Evolutionary conservation across 2,888 invertebrate species (phyloP).

Genomic region (Hydrotaea cyrtoneurina): DNA sequence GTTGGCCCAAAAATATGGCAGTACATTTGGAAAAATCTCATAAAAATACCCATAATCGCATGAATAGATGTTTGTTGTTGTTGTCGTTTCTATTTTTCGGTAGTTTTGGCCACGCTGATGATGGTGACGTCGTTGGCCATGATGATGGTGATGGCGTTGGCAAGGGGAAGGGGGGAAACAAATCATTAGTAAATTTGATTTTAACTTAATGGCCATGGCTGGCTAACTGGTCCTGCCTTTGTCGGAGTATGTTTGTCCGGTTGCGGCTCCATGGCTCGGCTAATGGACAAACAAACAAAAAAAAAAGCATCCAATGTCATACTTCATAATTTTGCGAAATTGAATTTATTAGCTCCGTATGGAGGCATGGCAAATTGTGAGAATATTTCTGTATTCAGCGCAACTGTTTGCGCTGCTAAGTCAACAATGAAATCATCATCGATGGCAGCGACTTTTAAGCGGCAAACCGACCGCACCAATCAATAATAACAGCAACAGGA

Average conservation of each 20-base stretch:
- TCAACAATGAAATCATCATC: constrained; percentile 21
- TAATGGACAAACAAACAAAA: constrained; percentile 51
- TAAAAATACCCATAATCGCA: constrained; percentile 54
- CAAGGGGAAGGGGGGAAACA: constrained; percentile 30
- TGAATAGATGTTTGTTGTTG: constrained; percentile 42
- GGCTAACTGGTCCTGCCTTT: background rate
- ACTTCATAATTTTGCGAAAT: constrained; percentile 42
- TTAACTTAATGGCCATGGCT: constrained; percentile 41
- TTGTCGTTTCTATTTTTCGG: constrained; percentile 7
- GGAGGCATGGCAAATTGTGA: constrained; percentile 43
- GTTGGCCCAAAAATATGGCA: constrained; percentile 40
- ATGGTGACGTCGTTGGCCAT: background rate
- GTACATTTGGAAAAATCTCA: constrained; percentile 49
- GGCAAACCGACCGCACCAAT: background rate
- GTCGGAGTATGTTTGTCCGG: background rate
- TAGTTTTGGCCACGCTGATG: background rate
- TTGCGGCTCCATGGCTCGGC: constrained; percentile 4
- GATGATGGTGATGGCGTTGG: background rate
- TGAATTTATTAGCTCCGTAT: constrained; percentile 43
- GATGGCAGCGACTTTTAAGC: background rate
- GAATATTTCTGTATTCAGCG: constrained; percentile 30
- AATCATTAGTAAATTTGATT: constrained; percentile 59
- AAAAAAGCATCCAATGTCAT: constrained; percentile 39
- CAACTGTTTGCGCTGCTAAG: constrained; percentile 2
- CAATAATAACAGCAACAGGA: background rate